A percentile compares a stretch with the other conserved stretches of the same genome.
Evolutionary conservation across 2,113 vertebrate genomes (phyloP).

Genomic region (Ailuropoda melanoleuca): DNA sequence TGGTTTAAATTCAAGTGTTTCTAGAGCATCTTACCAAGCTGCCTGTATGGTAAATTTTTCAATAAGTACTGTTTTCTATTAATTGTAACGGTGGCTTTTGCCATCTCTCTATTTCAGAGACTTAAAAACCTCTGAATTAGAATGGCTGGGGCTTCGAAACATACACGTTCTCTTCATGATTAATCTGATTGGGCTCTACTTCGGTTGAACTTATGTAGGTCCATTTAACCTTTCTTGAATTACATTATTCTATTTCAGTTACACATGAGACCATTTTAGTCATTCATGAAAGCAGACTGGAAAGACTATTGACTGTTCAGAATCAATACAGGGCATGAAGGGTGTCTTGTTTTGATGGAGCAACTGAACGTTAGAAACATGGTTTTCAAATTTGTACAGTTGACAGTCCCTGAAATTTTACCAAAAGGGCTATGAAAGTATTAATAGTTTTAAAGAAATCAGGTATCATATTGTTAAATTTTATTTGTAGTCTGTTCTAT

Average conservation of each 20-base stretch:
- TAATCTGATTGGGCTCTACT: background rate
- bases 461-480: background rate
- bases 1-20: background rate
- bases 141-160: background rate
- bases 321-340: background rate
- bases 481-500: background rate
- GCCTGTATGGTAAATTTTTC: background rate
- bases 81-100: background rate
- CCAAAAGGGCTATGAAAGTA: background rate
- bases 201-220: background rate
- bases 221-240: background rate
- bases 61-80: background rate
- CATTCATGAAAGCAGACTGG: background rate
- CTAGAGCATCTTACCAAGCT: background rate
- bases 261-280: background rate
- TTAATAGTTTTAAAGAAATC: background rate
- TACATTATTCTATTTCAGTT: background rate
- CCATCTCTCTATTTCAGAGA: background rate
- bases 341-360: background rate
- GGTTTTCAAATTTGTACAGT: background rate
- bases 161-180: background rate
- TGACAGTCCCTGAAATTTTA: background rate
- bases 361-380: background rate
- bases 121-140: background rate
- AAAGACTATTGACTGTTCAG: background rate